Evolutionary conservation across 2,888 invertebrate genomes (phyloP), one percentile per base, ranked within the genome.

Genomic region (Drosophila algonquin): DNA sequence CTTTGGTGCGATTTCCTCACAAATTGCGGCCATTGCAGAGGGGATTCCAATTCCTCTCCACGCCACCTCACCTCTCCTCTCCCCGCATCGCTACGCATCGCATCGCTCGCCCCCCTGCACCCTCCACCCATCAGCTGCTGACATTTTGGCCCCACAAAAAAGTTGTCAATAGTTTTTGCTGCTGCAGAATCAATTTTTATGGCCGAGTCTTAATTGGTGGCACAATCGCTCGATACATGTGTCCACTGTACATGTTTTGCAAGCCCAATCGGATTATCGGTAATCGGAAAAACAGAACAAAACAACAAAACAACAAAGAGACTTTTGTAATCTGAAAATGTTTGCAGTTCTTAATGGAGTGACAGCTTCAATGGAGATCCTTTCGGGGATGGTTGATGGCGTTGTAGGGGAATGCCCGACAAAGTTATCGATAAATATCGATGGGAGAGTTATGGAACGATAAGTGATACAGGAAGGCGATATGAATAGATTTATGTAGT

Each of bases 21-120:
- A 72, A 65, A 51, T 64, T 72, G 73, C 55, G 73, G 72, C 72
- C 65, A 59, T 64, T 59, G 72, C 73, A 72, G 72, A 72, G 59
- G 64, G 18, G 32, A 64, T 64, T 52, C 50, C 40, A n/a, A 40
- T 14, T 2, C 6, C 40, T 14, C 14, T 0, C 12, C 35, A 35
- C 35, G 24, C 57, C 21, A 3, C 35, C 50, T 2, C 67, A 6
- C 52, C 30, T 45, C 12, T 24, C 24, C 14, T 16, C 47, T 12
- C 5, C 51, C 46, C 65, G 8, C 30, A 4, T 4, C 24, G 24
- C 24, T 24, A 24, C 5, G 4, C 44, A 32, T 12, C 5, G 4
- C 30, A 32, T 12, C 47, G 55, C 27, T 44, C 32, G 3, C 32
- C n/a, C 3, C 5, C 44, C 8, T 30, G 45, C 40, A 4, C 24